phyloP scores from a whole-genome alignment of 2,797 vertebrate species.

The Eidolon dupreanum region DNA sequence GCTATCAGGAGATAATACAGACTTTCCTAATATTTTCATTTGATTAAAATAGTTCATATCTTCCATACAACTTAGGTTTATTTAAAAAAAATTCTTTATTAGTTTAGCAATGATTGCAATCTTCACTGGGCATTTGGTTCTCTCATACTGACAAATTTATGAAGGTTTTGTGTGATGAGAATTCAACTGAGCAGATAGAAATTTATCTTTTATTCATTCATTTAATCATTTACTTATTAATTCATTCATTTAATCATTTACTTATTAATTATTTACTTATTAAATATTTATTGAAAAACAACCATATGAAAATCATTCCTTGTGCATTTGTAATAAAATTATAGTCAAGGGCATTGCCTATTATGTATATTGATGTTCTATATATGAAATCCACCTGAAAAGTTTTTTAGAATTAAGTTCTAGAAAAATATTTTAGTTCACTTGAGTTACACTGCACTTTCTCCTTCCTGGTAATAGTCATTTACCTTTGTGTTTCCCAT shows the following conservation, averaged over 20 bases:
- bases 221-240: slow-evolving; percentile 46
- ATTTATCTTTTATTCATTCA: slow-evolving; percentile 31
- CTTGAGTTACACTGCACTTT: background rate
- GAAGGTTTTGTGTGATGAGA: background rate
- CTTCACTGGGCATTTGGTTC: background rate
- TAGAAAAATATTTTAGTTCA: background rate
- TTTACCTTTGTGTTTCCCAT: background rate
- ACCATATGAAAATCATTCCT: background rate
- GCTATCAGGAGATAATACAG: background rate
- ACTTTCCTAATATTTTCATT: slow-evolving; percentile 6
- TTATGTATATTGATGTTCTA: background rate
- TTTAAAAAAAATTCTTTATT: slow-evolving; percentile 8
- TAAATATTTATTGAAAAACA: slow-evolving; percentile 55
- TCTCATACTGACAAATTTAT: background rate
- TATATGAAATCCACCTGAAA: background rate
- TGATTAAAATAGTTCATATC: slow-evolving; percentile 32
- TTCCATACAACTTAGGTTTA: background rate
- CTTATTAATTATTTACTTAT: slow-evolving; percentile 39
- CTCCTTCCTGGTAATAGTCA: background rate
- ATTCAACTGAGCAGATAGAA: background rate
- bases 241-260: slow-evolving; percentile 39
- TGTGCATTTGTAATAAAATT: slow-evolving; percentile 3
- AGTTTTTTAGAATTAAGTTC: slow-evolving; percentile 12
- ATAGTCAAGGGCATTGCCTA: background rate
- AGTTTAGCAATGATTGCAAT: background rate